phyloP scores from a whole-genome alignment of 2,113 vertebrate species.

The Pungitius pungitius region DNA sequence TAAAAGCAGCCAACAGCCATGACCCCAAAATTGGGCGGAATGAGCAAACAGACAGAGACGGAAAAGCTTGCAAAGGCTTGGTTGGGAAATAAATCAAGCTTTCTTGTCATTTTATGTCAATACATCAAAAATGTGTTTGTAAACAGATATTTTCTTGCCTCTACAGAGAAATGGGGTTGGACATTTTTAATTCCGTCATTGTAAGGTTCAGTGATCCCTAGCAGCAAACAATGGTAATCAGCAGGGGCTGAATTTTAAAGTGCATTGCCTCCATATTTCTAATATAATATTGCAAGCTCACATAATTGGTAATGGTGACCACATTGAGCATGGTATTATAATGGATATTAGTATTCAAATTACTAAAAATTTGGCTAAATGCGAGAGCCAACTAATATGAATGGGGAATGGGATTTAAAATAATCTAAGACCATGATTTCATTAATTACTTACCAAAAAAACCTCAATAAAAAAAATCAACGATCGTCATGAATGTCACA shows the following conservation, averaged over 20 bases:
- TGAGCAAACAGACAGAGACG: not conserved
- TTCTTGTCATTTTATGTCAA: constrained; percentile 24
- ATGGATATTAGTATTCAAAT: not conserved
- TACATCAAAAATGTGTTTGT: constrained; percentile 26
- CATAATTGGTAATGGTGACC: not conserved
- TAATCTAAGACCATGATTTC: not conserved
- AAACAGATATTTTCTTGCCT: constrained; percentile 24
- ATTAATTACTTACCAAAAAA: too few relatives aligned
- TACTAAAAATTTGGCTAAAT: not conserved
- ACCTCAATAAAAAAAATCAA: not conserved
- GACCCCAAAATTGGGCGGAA: constrained; percentile 23
- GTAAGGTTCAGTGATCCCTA: not conserved
- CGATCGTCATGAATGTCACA: not conserved
- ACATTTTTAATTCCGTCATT: not conserved
- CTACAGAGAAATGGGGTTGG: constrained; percentile 15
- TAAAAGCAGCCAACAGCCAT: constrained; percentile 38
- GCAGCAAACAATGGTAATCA: not conserved
- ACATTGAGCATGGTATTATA: not conserved
- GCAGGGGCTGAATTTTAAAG: not conserved
- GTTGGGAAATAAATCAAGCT: constrained; percentile 34
- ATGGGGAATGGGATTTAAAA: not conserved
- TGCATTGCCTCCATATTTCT: not conserved
- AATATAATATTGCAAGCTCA: not conserved
- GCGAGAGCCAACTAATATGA: not conserved
- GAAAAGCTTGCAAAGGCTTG: constrained; percentile 2